Base-by-base conservation (phyloP, 2,797 vertebrate genomes). In the Urosaurus nigricauda region DNA sequence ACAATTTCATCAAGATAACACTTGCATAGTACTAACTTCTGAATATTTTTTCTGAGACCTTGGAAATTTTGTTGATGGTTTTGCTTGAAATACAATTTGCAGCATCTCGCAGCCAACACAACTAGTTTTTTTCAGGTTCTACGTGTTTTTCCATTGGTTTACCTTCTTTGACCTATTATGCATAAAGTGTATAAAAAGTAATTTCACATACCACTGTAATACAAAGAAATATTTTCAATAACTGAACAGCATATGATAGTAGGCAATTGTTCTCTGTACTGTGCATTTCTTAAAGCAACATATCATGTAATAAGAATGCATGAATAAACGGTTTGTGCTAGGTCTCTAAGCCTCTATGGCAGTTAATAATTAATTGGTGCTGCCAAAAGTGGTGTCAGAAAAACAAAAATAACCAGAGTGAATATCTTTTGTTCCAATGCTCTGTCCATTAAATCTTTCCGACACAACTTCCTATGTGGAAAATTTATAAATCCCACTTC, bases 401-500 rank as follows among this genome's bases (percentile, higher is more conserved):
- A 95, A 93, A 93, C 89, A 85, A 82, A 91, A 94, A 95, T 90
- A 89, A 70, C 24, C 47, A 87, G 16, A 94, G 88, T 88, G 93
- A 95, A 93, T 89, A 92, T 73, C 88, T 94, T 95, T 96, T 96
- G 85, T 95, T 95, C 11, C 92, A 93, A 85, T 95, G 92, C 85
- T 91, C 94, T 83, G 89, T 90, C 84, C 87, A 94, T 94, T 97
- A 96, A 97, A 95, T 97, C 96, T 97, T 96, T 85, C 83, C 94
- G 96, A 96, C 96, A 97, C 91, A 92, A 88, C 43, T 95, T 96
- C 91, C 93, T 96, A 93, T 94, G 93, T 93, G 93, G 92, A 92
- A 96, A 96, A 97, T 96, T 96, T 95, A 96, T 95, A 96, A 96
- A 96, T 96, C 95, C 96, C 94, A 82, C 60, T 91, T 92, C 95